Evolutionary conservation across 2,797 vertebrate species (phyloP).

Genomic region (Falco cherrug): DNA sequence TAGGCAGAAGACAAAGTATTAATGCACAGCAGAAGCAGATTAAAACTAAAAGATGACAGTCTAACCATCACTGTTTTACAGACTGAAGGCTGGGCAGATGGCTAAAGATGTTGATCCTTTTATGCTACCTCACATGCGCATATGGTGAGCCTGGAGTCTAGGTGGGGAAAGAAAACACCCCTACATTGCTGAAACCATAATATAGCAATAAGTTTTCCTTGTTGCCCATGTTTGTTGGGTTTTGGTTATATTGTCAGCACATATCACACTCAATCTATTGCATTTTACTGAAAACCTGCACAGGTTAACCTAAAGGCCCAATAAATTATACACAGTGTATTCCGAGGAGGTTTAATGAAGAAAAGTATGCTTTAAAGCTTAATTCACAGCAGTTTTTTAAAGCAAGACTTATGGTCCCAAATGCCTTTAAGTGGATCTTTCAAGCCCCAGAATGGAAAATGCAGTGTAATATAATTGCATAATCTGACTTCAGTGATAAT

Average conservation of each 20-base stretch:
- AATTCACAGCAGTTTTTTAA: slow-evolving; percentile 1
- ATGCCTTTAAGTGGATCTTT: background rate
- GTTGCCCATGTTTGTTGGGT: background rate
- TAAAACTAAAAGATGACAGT: background rate
- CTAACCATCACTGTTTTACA: background rate
- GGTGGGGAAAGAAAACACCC: background rate
- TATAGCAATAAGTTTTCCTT: background rate
- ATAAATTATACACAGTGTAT: background rate
- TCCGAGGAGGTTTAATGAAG: slow-evolving; percentile 10
- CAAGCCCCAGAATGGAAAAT: background rate
- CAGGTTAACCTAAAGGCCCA: background rate
- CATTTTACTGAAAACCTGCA: background rate
- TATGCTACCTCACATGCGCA: fast-evolving
- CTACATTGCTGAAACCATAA: background rate
- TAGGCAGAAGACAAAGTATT: background rate
- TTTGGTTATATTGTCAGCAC: background rate
- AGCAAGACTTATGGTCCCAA: background rate
- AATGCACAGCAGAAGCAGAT: background rate
- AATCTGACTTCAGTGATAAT: background rate
- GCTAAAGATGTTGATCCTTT: background rate
- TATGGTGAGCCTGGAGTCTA: background rate
- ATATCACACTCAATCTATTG: background rate
- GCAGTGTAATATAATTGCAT: background rate
- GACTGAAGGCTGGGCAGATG: background rate
- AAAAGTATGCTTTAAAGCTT: slow-evolving; percentile 49